phyloP scores from a whole-genome alignment of 2,113 vertebrate species.

The Ovibos moschatus region DNA sequence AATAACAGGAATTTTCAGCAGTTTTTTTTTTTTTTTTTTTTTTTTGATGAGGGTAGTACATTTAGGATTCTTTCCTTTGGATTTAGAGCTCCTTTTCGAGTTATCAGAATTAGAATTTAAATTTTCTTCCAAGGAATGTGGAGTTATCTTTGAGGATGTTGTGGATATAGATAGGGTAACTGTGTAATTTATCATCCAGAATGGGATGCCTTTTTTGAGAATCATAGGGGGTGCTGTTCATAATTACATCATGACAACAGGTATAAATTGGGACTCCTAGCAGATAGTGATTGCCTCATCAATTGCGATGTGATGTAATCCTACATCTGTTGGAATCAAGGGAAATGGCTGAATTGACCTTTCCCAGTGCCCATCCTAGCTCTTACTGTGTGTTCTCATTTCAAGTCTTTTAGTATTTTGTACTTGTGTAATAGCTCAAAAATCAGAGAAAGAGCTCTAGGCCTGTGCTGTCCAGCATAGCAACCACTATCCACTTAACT shows the following conservation, averaged over 20 bases:
- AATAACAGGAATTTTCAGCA: constrained; percentile 78
- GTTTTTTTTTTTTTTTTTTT: constrained; percentile 51
- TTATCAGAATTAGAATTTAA: constrained; percentile 55
- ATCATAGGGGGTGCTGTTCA: not conserved
- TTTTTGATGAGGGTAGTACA: constrained; percentile 71
- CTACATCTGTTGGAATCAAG: not conserved
- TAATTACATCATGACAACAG: not conserved
- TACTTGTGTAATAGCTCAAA: not conserved
- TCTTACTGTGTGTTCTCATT: not conserved
- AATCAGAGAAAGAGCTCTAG: constrained; percentile 32
- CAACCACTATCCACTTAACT: not conserved
- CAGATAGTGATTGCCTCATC: constrained; percentile 3
- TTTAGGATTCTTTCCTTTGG: constrained; percentile 68
- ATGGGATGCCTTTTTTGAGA: not conserved
- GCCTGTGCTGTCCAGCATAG: not conserved
- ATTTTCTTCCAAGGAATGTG: constrained; percentile 43
- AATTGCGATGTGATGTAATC: not conserved
- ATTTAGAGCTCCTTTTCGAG: constrained; percentile 67
- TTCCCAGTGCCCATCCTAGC: not conserved
- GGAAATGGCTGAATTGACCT: not conserved
- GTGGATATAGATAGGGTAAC: not conserved
- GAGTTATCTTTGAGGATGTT: constrained; percentile 19
- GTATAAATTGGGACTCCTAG: not conserved
- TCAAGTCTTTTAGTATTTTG: constrained; percentile 33
- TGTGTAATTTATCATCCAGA: constrained; percentile 1